These are phyloP conservation scores for Sesia bembeciformis DNA, from an alignment of 2,888 invertebrate species.

Conservation along the genomic window DNA sequence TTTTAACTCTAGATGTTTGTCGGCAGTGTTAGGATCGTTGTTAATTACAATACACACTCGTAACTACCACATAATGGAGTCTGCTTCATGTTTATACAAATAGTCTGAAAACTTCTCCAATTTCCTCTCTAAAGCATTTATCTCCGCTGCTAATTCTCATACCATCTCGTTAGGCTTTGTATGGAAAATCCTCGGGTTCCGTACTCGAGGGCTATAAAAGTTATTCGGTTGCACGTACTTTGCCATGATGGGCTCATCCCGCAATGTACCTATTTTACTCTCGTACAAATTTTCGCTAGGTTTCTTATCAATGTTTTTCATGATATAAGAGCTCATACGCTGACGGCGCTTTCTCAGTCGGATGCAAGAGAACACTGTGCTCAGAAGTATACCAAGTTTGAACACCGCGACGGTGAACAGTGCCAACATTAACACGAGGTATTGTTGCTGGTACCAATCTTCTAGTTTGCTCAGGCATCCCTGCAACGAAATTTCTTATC, in stretches of 20 bases:
- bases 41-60: too few species aligned
- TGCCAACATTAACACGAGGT: conserved; percentile 78
- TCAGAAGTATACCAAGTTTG: conserved; percentile 81
- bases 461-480: conserved; percentile 81
- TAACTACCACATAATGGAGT: conserved; percentile 76
- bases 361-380: conserved; percentile 82
- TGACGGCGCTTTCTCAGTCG: conserved; percentile 71
- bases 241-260: conserved; percentile 56
- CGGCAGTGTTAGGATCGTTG: too few species aligned
- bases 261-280: conserved; percentile 34
- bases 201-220: conserved; percentile 61
- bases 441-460: conserved; percentile 85
- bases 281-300: conserved; percentile 58
- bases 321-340: conserved; percentile 50
- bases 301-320: conserved; percentile 48
- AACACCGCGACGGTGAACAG: conserved; percentile 80
- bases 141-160: conserved; percentile 74
- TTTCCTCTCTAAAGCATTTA: conserved; percentile 69
- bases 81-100: conserved; percentile 69
- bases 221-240: conserved; percentile 66
- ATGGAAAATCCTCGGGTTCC: conserved; percentile 60
- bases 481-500: conserved; percentile 41
- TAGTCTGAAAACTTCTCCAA: conserved; percentile 67
- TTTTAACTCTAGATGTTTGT: background rate
- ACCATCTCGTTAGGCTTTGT: conserved; percentile 66